Base-by-base conservation (phyloP, 2,113 vertebrate genomes). In the Anas platyrhynchos region DNA sequence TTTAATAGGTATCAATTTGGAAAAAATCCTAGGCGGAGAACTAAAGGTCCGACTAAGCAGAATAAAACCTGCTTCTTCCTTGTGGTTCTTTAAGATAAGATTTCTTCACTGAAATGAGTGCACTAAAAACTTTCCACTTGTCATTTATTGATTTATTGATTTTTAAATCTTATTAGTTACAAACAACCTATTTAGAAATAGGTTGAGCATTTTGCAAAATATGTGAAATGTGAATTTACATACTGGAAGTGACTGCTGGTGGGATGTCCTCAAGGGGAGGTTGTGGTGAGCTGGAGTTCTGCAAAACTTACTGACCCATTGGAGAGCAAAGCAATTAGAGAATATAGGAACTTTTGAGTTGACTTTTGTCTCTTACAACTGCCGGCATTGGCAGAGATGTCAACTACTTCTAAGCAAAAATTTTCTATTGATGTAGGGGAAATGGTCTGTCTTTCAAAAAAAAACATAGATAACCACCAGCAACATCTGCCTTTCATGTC, bases 401-500 rank as follows among this genome's bases (percentile, higher is more conserved):
- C 15, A 5, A 22, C 38, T 56, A 3, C 34, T 73, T 41, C 58
- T 48, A 36, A 41, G 72, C 23, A 55, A 21, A 85, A 56, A 18
- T 55, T 13, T 54, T 22, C 58, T 34, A 7, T 16, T 48, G 27
- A 21, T n/a, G 17, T 0, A 59, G 18, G 31, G 43, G 22, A 59
- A 80, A 69, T 0, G 1, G 32, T 16, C n/a, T 23, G 0, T n/a
- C 88, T 68, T 73, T 34, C 32, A 59, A 16, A 48, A 44, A 44
- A 63, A 34, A 44, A 14, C 29, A 16, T 4, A 80, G 74, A 5
- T 11, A 59, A 17, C 38, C 31, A 27, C n/a, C 78, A 79, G 13
- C 78, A 78, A 4, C 14, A 31, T 50, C 43, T 62, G 13, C 23
- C 22, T 52, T 48, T 3, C 5, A 6, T 0, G 1, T 6, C 5